Base-by-base conservation (phyloP, 2,797 vertebrate genomes). In the Alexandromys oeconomus region DNA sequence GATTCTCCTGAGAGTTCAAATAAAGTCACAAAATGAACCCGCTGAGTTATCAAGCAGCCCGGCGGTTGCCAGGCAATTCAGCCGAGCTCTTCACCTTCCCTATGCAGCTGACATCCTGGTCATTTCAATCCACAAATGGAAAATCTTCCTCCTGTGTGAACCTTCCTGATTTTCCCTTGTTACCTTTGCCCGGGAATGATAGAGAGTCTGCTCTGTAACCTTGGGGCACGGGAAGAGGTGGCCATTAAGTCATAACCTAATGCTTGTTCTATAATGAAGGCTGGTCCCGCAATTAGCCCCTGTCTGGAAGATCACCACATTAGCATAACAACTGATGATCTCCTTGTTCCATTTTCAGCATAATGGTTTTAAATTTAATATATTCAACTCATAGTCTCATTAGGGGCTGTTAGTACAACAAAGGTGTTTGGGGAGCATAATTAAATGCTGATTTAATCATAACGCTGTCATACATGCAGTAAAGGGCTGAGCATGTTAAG, bases 291-390 rank as follows among this genome's bases (percentile, higher is more conserved):
- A 89, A 89, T 93, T 77, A 91, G n/a, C 87, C 91, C 78, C n/a
- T 31, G 81, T 93, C 87, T 94, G 48, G 91, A 95, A 90, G 80
- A 95, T 86, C 77, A 92, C 57, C 73, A 11, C 29, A 78, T 92
- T 94, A 85, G 67, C 94, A 94, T 93, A 77, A 87, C 95, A 96
- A 95, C 40, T 67, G 80, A 91, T 74, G 78, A 92, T 92, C 73
- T 87, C 63, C 93, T 89, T 77, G 85, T 85, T 95, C 57, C 40
- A 37, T 85, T 88, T 63, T 85, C 73, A 89, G 61, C 46, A 74
- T 94, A 97, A 93, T 93, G 76, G 73, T 89, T 94, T 96, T 95
- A 81, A 74, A 93, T 94, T 85, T 94, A 96, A 96, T 94, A 46
- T 90, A 92, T 94, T 94, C 92, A 81, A 95, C 61, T 97, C 59